Evolutionary conservation across 2,888 invertebrate species (phyloP), one percentile per base, ranked within the genome.

Genomic region (Phyllotreta striolata): DNA sequence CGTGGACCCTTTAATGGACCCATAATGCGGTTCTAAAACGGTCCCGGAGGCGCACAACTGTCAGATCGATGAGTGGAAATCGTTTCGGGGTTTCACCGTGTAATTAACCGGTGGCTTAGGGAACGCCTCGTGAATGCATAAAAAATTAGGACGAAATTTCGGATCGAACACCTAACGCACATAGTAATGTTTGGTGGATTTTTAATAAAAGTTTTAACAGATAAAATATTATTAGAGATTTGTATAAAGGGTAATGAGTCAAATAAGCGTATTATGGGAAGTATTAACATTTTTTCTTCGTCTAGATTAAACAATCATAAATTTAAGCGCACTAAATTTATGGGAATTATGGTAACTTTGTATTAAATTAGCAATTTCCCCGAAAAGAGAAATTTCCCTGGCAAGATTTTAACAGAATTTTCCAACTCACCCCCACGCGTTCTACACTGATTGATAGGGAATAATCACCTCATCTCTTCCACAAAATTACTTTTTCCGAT

Each of bases 81-180:
- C 73, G 74, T 75, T 75, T 74, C 69, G 61, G 68, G 74, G 73
- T 74, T 75, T 71, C 24, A 72, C 74, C 70, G 67, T 77, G 74
- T 76, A 77, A 78, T 78, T 78, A 78, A 77, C 77, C 78, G 70
- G 78, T 78, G 78, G 78, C 78, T 71, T 66, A 66, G 71, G 24
- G 71, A 74, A 74, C 76, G 74, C 76, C 77, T 73, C 68, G 70
- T 66, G 62, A 62, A 69, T 66, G 66, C 64, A 69, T 69, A 69
- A 69, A 67, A 66, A 66, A 69, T 69, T 62, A 66, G 64, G 59
- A 64, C 62, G 60, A 55, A 65, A 52, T 60, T 60, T 44, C 13
- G 12, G 34, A 49, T 49, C 37, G 49, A 35, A 35, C 49, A 12
- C 24, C 24, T 24, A 24, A 24, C 24, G 24, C 24, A n/a, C n/a